phyloP scores from a whole-genome alignment of 2,113 vertebrate genomes.

The Hippolais icterina region DNA sequence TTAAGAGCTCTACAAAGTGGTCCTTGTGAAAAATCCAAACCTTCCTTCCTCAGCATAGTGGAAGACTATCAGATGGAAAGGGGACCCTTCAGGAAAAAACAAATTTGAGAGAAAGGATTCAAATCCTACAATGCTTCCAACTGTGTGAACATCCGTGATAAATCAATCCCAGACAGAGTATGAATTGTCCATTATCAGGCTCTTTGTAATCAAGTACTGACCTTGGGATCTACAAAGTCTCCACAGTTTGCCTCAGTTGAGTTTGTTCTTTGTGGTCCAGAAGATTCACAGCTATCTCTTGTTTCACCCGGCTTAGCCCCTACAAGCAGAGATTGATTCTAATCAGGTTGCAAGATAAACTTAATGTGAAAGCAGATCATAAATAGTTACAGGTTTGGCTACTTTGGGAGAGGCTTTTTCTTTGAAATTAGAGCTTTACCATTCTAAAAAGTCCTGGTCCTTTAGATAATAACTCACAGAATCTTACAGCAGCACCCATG shows the following conservation, averaged over 20 bases:
- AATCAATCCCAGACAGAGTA: not conserved
- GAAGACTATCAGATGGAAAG: not conserved
- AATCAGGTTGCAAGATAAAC: not conserved
- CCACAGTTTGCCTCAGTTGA: conserved; percentile 68
- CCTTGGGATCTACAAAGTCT: conserved; percentile 74
- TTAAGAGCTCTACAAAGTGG: not conserved
- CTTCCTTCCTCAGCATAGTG: not conserved
- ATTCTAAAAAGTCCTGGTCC: not conserved
- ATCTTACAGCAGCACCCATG: not conserved
- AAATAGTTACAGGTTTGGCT: not conserved
- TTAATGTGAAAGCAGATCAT: not conserved
- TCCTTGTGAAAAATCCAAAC: not conserved
- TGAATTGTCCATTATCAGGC: not conserved
- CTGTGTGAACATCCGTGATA: not conserved
- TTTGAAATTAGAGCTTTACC: not conserved
- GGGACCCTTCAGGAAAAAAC: not conserved
- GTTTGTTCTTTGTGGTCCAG: conserved; percentile 68
- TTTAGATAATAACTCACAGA: not conserved
- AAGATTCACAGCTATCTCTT: conserved; percentile 66
- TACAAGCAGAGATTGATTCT: conserved; percentile 14
- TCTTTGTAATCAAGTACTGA: conserved; percentile 31
- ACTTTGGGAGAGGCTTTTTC: not conserved
- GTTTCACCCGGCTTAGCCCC: conserved; percentile 68
- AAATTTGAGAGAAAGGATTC: not conserved
- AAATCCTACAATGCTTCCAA: not conserved